Base-by-base conservation (phyloP, 2,888 invertebrate species). In the Phymatocera aterrima region DNA sequence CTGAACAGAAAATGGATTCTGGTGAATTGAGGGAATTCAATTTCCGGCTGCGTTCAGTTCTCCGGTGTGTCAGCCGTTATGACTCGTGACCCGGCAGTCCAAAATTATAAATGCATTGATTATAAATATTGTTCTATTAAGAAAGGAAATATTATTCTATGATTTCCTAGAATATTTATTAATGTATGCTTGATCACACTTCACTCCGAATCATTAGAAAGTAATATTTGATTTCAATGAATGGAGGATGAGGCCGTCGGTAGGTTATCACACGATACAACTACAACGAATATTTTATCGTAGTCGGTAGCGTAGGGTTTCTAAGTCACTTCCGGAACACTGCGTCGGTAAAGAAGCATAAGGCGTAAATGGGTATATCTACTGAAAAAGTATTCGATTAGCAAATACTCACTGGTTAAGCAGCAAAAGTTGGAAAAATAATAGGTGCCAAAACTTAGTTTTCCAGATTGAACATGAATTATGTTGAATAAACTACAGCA, bases 41-140 rank as follows among this genome's bases (percentile, higher is more conserved):
- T 77, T 82, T 83, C 82, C 83, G 83, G 80, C 79, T 79, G 78
- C 80, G 82, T 75, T 80, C 79, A 24, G 54, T 80, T 21, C 64
- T 77, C 82, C 72, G 72, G 48, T 51, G 72, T 51, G 34, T 51
- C 72, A 72, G 72, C 51, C 48, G 51, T 51, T 72, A 21, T n/a
- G 48, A 15, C 72, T 72, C 18, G 72, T 34, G 18, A 31, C 34
- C n/a, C 28, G 68, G 46, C 54, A n/a, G 68, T 3, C 2, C 21
- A 43, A 68, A 2, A 46, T 4, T 24, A 8, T 6, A 46, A 40
- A 18, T 64, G 18, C 18, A 40, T n/a, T n/a, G 57, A 15, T 57
- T 12, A 15, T 57, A 28, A 57, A 57, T 57, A 57, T 28, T 28
- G 37, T 21, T 61, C n/a, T 15, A 31, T n/a, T 61, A 34, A 10